Conservation (phyloP, 2,113 vertebrate species). For the Microtus montanus region DNA sequence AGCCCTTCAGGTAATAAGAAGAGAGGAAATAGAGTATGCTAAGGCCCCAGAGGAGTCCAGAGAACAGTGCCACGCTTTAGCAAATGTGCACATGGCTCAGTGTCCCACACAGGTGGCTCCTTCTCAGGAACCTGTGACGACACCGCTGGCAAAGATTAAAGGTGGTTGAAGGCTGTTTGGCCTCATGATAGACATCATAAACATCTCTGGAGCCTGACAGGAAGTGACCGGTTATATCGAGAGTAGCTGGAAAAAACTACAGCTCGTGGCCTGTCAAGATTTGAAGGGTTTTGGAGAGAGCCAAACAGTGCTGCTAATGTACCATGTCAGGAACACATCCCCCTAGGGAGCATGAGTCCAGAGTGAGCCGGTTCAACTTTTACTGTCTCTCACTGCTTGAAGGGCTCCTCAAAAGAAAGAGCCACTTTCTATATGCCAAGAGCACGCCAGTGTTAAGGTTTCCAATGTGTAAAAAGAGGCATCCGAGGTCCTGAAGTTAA, state of each 20-base stretch:
- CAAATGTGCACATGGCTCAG: not conserved
- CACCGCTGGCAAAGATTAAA: conserved; percentile 41
- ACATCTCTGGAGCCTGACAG: conserved; percentile 3
- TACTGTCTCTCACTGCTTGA: not conserved
- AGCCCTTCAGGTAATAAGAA: not conserved
- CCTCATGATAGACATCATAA: not conserved
- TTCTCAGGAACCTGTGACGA: not conserved
- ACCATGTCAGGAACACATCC: not conserved
- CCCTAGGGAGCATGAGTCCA: not conserved
- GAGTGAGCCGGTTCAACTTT: not conserved
- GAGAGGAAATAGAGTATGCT: not conserved
- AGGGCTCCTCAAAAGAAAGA: not conserved
- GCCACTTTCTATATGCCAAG: not conserved
- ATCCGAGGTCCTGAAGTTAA: not conserved
- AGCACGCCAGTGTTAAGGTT: not conserved
- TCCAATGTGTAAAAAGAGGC: not conserved
- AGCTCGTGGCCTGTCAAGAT: not conserved
- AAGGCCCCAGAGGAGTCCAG: not conserved
- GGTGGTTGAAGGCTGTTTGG: not conserved
- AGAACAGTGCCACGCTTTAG: not conserved
- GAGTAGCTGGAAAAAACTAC: conserved; percentile 1
- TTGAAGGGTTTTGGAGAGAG: not conserved
- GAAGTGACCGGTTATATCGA: conserved; percentile 45
- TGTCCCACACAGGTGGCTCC: not conserved
- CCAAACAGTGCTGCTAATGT: not conserved